These are phyloP conservation scores for Rhizoglyphus robini DNA, from an alignment of 1,140 invertebrate genomes.

Conservation along the genomic window DNA sequence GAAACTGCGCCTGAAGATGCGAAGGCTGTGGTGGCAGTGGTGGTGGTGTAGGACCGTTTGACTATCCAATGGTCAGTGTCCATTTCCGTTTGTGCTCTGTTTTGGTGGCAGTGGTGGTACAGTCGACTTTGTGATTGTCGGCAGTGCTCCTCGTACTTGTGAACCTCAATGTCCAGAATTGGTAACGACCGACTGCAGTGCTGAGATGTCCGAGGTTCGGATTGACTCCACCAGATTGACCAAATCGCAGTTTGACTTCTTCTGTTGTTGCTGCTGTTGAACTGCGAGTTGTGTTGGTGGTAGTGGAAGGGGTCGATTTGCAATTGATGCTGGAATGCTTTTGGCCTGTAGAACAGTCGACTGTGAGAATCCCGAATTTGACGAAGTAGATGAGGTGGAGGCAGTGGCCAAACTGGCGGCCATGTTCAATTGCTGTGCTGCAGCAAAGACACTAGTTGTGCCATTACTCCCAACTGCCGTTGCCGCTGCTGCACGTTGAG, in stretches of 20 bases:
- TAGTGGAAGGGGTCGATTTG: too few species aligned
- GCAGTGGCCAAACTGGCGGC: not conserved
- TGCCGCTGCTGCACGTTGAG: slow-evolving; percentile 41
- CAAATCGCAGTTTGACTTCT: slow-evolving; percentile 20
- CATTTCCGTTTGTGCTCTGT: slow-evolving; percentile 3
- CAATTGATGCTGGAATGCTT: too few species aligned
- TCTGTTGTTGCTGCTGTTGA: not conserved
- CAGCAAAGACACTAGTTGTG: not conserved
- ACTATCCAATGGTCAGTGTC: too few species aligned
- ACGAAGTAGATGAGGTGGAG: not conserved
- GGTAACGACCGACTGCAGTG: slow-evolving; percentile 1
- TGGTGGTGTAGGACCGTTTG: not conserved
- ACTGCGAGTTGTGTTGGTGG: too few species aligned
- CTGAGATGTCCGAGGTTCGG: slow-evolving; percentile 27
- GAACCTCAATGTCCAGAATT: not conserved
- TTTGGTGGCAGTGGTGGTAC: slow-evolving; percentile 22
- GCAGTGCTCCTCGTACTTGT: too few species aligned
- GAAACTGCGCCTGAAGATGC: too few species aligned
- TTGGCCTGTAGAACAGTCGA: too few species aligned
- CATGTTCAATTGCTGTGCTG: too few species aligned
- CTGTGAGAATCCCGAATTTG: too few species aligned
- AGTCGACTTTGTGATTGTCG: not conserved
- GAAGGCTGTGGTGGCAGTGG: too few species aligned
- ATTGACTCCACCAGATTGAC: slow-evolving; percentile 29
- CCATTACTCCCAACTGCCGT: not conserved